Evolutionary conservation across 2,113 vertebrate genomes (phyloP), one percentile per base, ranked within the genome.

Genomic region (Salvator merianae): DNA sequence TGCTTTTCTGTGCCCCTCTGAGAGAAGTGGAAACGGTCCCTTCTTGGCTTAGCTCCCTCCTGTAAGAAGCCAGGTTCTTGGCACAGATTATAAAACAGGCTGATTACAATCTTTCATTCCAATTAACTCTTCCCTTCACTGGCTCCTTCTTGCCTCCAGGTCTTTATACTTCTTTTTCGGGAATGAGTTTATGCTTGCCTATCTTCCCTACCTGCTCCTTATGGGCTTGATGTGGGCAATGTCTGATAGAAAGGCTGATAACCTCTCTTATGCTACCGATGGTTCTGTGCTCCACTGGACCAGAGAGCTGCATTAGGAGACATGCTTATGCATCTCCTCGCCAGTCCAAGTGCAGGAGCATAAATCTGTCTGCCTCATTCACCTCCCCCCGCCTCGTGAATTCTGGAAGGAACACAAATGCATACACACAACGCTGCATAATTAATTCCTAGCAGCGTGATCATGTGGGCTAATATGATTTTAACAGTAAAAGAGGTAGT

Each of bases 51-150:
- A 82, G 83, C 20, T 85, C 80, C 77, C 30, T 89, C 83, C 77
- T 81, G 63, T 68, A 77, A 92, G 92, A 55, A 89, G 77, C 76
- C 86, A 24, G 77, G 88, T 91, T 88, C 77, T 86, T 26, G 77
- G 89, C 62, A 83, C 90, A 86, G n/a, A 69, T 69, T 69, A 69
- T 84, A 92, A 93, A 92, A 79, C 59, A 87, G 68, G 71, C 79
- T 81, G 92, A 94, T 94, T 92, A 84, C 26, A 68, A 93, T 94
- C 93, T 93, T 84, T 89, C 0, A 81, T 85, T 84, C 85, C 78
- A 93, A 90, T 93, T 93, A 90, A 85, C 91, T 94, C 93, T 90
- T 90, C 91, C 93, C 94, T 95, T 47, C 90, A 93, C 1, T 95
- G 91, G 90, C 76, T 94, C 85, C 80, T 92, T 92, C 83, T 92